Evolutionary conservation across 2,113 vertebrate species (phyloP).

Genomic region (Aegotheles bennettii): DNA sequence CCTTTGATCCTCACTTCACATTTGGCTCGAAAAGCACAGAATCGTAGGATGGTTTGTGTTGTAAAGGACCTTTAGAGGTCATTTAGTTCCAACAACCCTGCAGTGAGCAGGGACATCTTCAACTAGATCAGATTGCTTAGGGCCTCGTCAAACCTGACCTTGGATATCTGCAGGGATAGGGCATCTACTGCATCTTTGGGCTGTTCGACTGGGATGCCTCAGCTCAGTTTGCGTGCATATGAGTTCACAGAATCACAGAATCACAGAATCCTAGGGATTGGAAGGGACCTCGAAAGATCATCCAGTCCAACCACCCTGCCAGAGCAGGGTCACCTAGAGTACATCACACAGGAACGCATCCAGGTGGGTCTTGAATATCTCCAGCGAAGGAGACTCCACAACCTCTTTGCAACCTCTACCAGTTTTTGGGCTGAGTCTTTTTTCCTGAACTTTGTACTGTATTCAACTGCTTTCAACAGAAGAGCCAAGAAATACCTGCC

Average conservation of each 20-base stretch:
- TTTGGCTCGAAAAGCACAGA: not conserved
- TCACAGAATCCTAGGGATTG: too few species aligned
- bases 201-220: not conserved
- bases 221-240: too few species aligned
- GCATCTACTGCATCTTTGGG: rapidly evolving
- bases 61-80: not conserved
- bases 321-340: too few species aligned
- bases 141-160: not conserved
- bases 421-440: not conserved
- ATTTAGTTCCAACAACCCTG: not conserved
- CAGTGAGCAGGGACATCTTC: not conserved
- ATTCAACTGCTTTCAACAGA: not conserved
- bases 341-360: too few species aligned
- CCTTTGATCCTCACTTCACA: not conserved
- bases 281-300: too few species aligned
- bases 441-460: not conserved
- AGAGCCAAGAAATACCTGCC: not conserved
- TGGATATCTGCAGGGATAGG: too few species aligned
- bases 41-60: not conserved
- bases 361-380: too few species aligned
- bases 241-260: too few species aligned
- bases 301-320: too few species aligned
- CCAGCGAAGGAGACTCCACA: too few species aligned
- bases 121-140: not conserved
- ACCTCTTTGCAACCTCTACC: too few species aligned